A percentile compares a stretch with the other conserved stretches of the same genome.
Evolutionary conservation across 2,797 vertebrate genomes (phyloP).

Genomic region (Poeciliopsis presidionis): DNA sequence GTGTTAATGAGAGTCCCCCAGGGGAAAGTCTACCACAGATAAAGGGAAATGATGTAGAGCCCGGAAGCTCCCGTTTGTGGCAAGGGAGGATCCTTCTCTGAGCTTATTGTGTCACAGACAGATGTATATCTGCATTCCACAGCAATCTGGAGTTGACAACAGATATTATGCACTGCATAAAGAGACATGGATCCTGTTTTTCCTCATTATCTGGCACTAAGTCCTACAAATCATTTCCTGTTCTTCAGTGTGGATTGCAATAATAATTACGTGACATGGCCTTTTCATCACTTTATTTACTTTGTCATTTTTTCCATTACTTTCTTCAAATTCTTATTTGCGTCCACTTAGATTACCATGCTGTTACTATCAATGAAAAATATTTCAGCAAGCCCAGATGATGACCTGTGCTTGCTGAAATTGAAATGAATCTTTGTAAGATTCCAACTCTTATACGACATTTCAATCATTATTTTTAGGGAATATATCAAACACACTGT

Average conservation of each 20-base stretch:
- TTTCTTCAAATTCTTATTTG: neutral
- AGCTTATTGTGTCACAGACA: conserved; percentile 38
- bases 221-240: neutral
- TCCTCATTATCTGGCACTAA: neutral
- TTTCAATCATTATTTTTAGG: neutral
- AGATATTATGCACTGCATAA: neutral
- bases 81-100: conserved; percentile 28
- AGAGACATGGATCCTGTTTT: neutral
- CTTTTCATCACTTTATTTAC: neutral
- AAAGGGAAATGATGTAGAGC: conserved; percentile 44
- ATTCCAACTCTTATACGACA: neutral
- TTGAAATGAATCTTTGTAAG: neutral
- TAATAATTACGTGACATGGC: no score
- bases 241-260: neutral
- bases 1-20: conserved; percentile 76
- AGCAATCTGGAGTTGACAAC: conserved; percentile 28
- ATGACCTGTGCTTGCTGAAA: no score
- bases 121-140: conserved; percentile 53
- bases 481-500: neutral
- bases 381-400: neutral
- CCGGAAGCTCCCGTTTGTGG: conserved; percentile 49
- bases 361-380: neutral
- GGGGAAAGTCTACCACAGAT: conserved; percentile 59
- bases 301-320: neutral
- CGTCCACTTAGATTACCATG: neutral